These are phyloP conservation scores for Corythoichthys haematopterus DNA, from an alignment of 2,113 vertebrate species.

Conservation along the genomic window DNA sequence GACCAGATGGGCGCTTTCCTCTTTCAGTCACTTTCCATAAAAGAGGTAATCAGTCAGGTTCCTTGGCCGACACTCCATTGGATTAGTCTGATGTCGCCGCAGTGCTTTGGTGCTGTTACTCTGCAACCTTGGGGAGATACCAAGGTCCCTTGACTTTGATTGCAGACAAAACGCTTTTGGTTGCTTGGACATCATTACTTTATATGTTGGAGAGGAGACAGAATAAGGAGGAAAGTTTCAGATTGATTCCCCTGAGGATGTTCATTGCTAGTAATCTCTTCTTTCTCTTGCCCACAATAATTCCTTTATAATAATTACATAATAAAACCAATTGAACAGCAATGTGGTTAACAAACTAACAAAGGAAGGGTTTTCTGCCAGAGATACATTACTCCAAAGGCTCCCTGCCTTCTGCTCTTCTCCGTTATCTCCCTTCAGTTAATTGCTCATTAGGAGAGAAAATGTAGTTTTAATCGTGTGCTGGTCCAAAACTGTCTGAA, in stretches of 20 bases:
- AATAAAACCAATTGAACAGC: slow-evolving; percentile 7
- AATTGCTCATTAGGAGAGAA: slow-evolving; percentile 60
- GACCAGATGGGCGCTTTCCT: slow-evolving; percentile 47
- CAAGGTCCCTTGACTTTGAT: slow-evolving; percentile 20
- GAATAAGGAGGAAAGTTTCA: background rate
- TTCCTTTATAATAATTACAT: slow-evolving; percentile 20
- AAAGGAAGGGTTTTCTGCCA: slow-evolving; percentile 25
- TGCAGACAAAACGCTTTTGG: slow-evolving; percentile 12
- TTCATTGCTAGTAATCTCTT: slow-evolving; percentile 1
- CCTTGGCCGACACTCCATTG: slow-evolving; percentile 12
- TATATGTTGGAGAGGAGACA: slow-evolving; percentile 1
- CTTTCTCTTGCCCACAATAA: slow-evolving; percentile 13
- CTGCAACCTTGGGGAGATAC: slow-evolving; percentile 34
- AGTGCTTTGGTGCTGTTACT: slow-evolving; percentile 14
- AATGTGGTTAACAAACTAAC: slow-evolving; percentile 23
- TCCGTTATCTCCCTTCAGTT: slow-evolving; percentile 38
- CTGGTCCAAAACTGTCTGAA: slow-evolving; percentile 39
- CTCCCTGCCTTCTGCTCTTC: slow-evolving; percentile 23
- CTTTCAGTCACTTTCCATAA: slow-evolving; percentile 56
- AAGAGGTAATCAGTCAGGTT: slow-evolving; percentile 51
- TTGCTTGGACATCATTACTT: slow-evolving; percentile 17
- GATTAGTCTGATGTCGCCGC: slow-evolving; percentile 25
- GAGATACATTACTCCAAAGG: slow-evolving; percentile 15
- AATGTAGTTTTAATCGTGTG: slow-evolving; percentile 56
- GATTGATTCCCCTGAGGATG: slow-evolving; percentile 4